A percentile compares a stretch with the other conserved stretches of the same genome.
Conservation (phyloP, 2,113 vertebrate species). For the Ornithorhynchus anatinus region DNA sequence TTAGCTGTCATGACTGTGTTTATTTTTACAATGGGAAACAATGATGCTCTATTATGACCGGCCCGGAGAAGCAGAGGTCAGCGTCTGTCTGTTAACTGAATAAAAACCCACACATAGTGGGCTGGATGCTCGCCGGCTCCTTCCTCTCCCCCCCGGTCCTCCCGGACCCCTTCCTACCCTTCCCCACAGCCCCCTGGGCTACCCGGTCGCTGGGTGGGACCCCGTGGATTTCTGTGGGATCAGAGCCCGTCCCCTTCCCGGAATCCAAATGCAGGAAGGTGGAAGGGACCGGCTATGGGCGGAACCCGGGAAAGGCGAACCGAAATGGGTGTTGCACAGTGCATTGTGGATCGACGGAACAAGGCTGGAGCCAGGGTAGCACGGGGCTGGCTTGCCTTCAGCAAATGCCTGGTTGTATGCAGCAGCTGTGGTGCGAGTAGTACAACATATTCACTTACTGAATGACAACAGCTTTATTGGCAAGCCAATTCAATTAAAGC, state of each 20-base stretch:
- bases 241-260: neutral
- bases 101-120: slow-evolving; percentile 33
- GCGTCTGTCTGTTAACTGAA: slow-evolving; percentile 45
- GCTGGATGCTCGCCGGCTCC: neutral
- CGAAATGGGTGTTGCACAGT: neutral
- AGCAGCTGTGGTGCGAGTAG: slow-evolving; percentile 83
- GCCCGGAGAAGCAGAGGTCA: slow-evolving; percentile 45
- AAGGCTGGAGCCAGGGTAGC: slow-evolving; percentile 65
- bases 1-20: slow-evolving; percentile 73
- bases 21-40: slow-evolving; percentile 64
- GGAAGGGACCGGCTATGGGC: neutral
- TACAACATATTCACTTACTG: slow-evolving; percentile 88
- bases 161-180: neutral
- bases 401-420: slow-evolving; percentile 81
- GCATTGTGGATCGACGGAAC: slow-evolving; percentile 5
- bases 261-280: neutral
- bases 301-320: neutral
- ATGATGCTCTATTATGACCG: slow-evolving; percentile 63
- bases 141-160: neutral
- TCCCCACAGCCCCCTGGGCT: neutral
- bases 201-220: neutral
- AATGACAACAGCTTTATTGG: slow-evolving; percentile 92
- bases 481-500: slow-evolving; percentile 94
- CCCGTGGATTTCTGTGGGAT: neutral
- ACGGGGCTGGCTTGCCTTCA: slow-evolving; percentile 79